phyloP scores from a whole-genome alignment of 2,113 vertebrate species.

The Brachypodius melanocephalos region DNA sequence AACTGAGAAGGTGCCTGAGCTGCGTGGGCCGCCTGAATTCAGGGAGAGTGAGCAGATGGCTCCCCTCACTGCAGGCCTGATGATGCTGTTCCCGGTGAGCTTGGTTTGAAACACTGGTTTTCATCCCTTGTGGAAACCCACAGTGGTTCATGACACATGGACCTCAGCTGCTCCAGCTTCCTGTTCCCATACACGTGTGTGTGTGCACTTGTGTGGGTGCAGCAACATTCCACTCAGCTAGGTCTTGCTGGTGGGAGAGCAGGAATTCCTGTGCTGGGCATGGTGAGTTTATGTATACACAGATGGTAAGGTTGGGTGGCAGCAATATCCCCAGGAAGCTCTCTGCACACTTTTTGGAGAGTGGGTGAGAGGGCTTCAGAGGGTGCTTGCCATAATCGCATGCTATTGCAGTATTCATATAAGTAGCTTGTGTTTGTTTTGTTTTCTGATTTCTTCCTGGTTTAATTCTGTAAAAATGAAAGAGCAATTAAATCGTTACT shows the following conservation, averaged over 20 bases:
- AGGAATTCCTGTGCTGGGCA: background rate
- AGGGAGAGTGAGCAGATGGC: background rate
- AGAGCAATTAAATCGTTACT: background rate
- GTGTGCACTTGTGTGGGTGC: background rate
- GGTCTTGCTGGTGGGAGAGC: background rate
- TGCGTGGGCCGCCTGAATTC: background rate
- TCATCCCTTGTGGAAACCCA: background rate
- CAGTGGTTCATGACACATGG: background rate
- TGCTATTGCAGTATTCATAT: background rate
- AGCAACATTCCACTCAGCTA: background rate
- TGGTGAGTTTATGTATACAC: background rate
- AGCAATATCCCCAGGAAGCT: background rate
- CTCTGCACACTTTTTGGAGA: background rate
- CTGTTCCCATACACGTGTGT: background rate
- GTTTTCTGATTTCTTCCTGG: background rate
- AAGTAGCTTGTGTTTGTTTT: background rate
- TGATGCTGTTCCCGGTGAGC: background rate
- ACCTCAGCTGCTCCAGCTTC: background rate
- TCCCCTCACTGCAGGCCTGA: background rate
- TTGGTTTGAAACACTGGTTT: background rate
- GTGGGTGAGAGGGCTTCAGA: background rate
- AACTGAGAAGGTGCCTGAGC: background rate
- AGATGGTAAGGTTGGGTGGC: background rate
- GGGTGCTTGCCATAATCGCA: background rate
- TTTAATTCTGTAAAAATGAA: background rate